Conservation (phyloP, 2,888 invertebrate species). For the Pseudeuparius sepicola region DNA sequence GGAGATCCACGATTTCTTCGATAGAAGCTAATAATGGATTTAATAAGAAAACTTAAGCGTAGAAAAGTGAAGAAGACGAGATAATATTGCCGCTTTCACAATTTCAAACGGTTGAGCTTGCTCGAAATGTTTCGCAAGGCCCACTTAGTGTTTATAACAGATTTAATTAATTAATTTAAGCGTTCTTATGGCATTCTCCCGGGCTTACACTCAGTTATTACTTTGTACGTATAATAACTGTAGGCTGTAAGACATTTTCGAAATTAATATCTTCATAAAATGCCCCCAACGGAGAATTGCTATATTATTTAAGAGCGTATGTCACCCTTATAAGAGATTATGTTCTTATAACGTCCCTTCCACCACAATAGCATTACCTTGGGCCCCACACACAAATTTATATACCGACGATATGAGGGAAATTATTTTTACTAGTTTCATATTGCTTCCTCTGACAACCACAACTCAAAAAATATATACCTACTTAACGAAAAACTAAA, state of each 20-base stretch:
- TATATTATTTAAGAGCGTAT: conserved; percentile 33
- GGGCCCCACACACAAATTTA: neutral
- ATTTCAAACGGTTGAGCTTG: conserved; percentile 10
- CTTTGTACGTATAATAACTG: conserved; percentile 41
- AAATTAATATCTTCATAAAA: conserved; percentile 43
- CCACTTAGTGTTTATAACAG: conserved; percentile 40
- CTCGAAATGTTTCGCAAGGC: conserved; percentile 20
- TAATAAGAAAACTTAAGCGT: conserved; percentile 5
- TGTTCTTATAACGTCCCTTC: neutral
- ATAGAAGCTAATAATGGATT: conserved; percentile 5
- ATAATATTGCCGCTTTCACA: conserved; percentile 15
- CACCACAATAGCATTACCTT: conserved; percentile 1
- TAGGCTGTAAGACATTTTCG: conserved; percentile 35
- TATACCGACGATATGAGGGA: no score
- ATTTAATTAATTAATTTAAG: conserved; percentile 42
- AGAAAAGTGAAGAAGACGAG: no score
- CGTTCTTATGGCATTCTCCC: conserved; percentile 38
- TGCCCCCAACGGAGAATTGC: conserved; percentile 36
- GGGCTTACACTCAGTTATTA: conserved; percentile 40
- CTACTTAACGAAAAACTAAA: no score
- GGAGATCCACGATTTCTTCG: no score
- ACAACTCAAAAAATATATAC: no score
- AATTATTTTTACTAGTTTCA: no score
- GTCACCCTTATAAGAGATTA: conserved; percentile 37
- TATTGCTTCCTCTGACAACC: no score